phyloP scores from a whole-genome alignment of 2,888 invertebrate species.

The Brassicogethes aeneus region DNA sequence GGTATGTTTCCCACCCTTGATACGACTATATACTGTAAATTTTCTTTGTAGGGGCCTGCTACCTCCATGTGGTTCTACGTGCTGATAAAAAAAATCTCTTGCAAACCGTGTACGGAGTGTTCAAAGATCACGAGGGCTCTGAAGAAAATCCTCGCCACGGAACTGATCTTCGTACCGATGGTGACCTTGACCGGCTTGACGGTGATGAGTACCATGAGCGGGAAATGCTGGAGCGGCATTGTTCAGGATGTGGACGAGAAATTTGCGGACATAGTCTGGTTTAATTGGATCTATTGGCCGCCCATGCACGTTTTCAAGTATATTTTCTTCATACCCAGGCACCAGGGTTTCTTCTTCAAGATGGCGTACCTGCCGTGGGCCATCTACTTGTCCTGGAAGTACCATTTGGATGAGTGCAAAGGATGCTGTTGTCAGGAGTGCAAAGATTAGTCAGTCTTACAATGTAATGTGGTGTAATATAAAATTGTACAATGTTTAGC shows the following conservation, averaged over 20 bases:
- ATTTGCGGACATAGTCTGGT: not conserved
- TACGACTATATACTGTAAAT: too few relatives aligned
- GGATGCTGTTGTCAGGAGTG: too few relatives aligned
- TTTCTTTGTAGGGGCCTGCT: slow-evolving; percentile 1
- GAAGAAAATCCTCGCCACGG: not conserved
- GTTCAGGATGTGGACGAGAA: not conserved
- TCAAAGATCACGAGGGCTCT: not conserved
- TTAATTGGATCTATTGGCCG: not conserved
- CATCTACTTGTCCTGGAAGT: not conserved
- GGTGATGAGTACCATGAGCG: not conserved
- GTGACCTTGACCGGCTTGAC: not conserved
- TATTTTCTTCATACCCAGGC: not conserved
- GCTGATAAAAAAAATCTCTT: not conserved
- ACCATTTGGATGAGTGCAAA: not conserved
- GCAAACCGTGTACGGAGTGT: not conserved
- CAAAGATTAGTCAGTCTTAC: not conserved
- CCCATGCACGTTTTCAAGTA: not conserved
- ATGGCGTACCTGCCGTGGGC: not conserved
- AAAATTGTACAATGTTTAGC: not conserved
- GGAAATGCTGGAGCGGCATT: not conserved
- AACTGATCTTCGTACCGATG: not conserved
- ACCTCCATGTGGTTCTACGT: not conserved
- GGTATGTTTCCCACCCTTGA: too few relatives aligned
- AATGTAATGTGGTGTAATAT: not conserved
- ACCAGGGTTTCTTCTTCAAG: not conserved